Percentiles rank a stretch among this genome's conserved stretches.
These are phyloP conservation scores for Pachypsylla venusta DNA, from an alignment of 1,140 invertebrate genomes.

Conservation along the genomic window DNA sequence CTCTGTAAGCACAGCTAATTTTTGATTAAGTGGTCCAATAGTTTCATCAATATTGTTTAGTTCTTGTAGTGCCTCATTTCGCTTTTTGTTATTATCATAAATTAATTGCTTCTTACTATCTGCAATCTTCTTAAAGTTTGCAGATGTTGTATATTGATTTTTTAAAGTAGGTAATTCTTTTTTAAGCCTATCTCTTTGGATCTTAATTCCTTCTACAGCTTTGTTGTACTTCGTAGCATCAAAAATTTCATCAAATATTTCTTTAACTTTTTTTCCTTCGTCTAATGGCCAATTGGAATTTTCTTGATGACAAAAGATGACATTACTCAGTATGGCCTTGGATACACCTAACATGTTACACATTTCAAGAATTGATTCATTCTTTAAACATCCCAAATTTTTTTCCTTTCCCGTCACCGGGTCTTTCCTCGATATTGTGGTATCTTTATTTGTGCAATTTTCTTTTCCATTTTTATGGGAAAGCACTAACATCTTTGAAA, in stretches of 20 bases:
- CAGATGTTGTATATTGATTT: slow-evolving; percentile 37
- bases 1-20: slow-evolving; percentile 23
- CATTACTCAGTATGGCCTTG: slow-evolving; percentile 86
- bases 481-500: slow-evolving; percentile 41
- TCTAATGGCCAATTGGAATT: slow-evolving; percentile 93
- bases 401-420: background rate
- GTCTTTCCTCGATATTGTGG: slow-evolving; percentile 1
- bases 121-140: slow-evolving; percentile 36
- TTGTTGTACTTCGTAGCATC: slow-evolving; percentile 87
- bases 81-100: background rate
- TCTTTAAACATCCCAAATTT: background rate
- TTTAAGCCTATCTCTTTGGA: slow-evolving; percentile 41
- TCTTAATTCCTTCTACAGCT: slow-evolving; percentile 66
- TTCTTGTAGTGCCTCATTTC: slow-evolving; percentile 1
- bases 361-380: slow-evolving; percentile 35
- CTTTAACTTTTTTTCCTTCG: slow-evolving; percentile 84
- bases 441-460: background rate
- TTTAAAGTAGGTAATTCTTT: slow-evolving; percentile 39
- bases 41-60: slow-evolving; percentile 32
- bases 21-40: slow-evolving; percentile 44
- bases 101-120: slow-evolving; percentile 24
- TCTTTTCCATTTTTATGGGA: background rate
- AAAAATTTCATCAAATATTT: slow-evolving; percentile 97
- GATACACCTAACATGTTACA: slow-evolving; percentile 64
- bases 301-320: slow-evolving; percentile 98